Conservation (phyloP, 2,888 invertebrate species). For the Chouioia cunea region DNA sequence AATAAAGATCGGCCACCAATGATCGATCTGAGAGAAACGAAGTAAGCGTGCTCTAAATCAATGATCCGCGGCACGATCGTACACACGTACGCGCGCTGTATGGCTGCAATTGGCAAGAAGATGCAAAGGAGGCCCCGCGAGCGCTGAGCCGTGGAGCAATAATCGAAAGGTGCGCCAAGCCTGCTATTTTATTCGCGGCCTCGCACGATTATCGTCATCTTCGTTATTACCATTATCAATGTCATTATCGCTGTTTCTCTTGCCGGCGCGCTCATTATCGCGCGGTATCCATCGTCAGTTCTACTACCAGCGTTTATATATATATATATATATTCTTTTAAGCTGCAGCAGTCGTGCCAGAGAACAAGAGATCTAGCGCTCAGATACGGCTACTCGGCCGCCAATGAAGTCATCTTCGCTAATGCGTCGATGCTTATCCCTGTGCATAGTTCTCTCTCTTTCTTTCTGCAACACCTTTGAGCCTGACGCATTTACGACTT, state of each 20-base stretch:
- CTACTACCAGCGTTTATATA: neutral
- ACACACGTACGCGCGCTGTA: neutral
- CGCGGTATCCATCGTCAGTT: conserved; percentile 36
- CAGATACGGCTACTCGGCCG: conserved; percentile 39
- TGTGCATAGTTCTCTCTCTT: neutral
- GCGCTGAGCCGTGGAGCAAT: neutral
- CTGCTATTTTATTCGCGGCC: neutral
- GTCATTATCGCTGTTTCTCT: conserved; percentile 50
- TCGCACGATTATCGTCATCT: conserved; percentile 50
- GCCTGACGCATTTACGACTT: conserved; percentile 56
- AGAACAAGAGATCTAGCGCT: conserved; percentile 45
- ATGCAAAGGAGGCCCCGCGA: conserved; percentile 25
- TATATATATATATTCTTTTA: neutral
- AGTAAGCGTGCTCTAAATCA: conserved; percentile 45
- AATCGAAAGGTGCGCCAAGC: conserved; percentile 39
- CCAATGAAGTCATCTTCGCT: conserved; percentile 63
- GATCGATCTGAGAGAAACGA: conserved; percentile 18
- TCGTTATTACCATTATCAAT: conserved; percentile 54
- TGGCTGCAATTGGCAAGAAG: neutral
- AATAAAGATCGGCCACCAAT: conserved; percentile 32
- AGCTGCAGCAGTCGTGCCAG: neutral
- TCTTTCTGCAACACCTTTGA: conserved; percentile 51
- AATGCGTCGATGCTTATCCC: conserved; percentile 62
- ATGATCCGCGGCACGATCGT: conserved; percentile 26
- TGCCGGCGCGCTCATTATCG: conserved; percentile 24